phyloP scores from a whole-genome alignment of 2,888 invertebrate species.

The Ophonus ardosiacus region DNA sequence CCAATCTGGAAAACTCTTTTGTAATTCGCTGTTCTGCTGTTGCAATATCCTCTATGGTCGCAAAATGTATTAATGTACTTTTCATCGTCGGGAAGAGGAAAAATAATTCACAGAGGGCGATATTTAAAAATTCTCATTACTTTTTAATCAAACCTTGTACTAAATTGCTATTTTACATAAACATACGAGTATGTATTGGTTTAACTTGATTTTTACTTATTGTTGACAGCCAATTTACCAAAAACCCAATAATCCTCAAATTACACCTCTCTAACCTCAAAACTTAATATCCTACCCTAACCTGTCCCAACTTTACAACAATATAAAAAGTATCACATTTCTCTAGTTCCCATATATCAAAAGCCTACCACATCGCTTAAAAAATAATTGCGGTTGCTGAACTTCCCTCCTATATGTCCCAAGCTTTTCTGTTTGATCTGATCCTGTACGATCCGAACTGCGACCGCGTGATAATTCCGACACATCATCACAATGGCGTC shows the following conservation, averaged over 20 bases:
- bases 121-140: no score
- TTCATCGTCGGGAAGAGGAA: no score
- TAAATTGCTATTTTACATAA: no score
- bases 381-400: slow-evolving; percentile 11
- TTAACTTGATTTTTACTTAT: no score
- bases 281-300: not conserved
- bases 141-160: no score
- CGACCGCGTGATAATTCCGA: slow-evolving; percentile 57
- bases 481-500: slow-evolving; percentile 59
- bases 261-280: not conserved
- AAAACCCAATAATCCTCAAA: slow-evolving; percentile 1
- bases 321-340: slow-evolving; percentile 27
- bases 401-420: not conserved
- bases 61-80: no score
- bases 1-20: no score
- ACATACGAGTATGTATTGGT: no score
- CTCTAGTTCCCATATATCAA: slow-evolving; percentile 10
- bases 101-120: no score
- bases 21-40: no score
- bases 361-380: slow-evolving; percentile 17
- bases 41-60: no score
- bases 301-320: not conserved
- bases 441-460: slow-evolving; percentile 1
- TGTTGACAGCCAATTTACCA: no score
- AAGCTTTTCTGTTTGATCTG: not conserved